phyloP scores from a whole-genome alignment of 2,113 vertebrate species.

The Pelecanoides urinatrix region DNA sequence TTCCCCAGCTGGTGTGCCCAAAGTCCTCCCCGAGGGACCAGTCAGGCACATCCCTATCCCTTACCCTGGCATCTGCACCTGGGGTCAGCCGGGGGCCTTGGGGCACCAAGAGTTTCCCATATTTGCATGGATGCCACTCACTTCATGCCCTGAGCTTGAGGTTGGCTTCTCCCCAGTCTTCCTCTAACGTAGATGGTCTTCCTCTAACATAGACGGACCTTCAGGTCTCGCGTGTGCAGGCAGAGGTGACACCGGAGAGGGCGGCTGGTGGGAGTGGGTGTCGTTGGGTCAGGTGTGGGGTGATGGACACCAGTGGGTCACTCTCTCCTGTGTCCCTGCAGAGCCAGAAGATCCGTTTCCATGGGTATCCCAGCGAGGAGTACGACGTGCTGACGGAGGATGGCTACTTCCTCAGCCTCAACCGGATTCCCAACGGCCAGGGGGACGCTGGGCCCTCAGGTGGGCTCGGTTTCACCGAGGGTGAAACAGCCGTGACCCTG shows the following conservation, averaged over 20 bases:
- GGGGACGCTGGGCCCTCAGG: not conserved
- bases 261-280: not conserved
- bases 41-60: not conserved
- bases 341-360: constrained; percentile 15
- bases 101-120: not conserved
- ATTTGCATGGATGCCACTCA: not conserved
- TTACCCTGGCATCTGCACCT: not conserved
- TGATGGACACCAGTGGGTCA: not conserved
- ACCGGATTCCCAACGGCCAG: not conserved
- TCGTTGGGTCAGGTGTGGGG: not conserved
- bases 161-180: not conserved
- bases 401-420: not conserved
- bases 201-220: not conserved
- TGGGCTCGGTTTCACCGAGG: not conserved
- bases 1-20: not conserved
- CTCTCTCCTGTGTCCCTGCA: not conserved
- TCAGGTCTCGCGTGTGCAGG: not conserved
- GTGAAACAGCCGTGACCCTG: not conserved
- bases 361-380: not conserved
- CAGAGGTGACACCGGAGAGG: rapidly evolving
- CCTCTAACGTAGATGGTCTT: not conserved
- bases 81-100: rapidly evolving
- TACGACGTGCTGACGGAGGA: not conserved
- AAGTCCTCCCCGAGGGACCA: not conserved
- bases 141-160: not conserved